These are phyloP conservation scores for Stichopus chloronotus DNA, from an alignment of 35 echinoderm and acorn worm genomes.

Conservation along the genomic window DNA sequence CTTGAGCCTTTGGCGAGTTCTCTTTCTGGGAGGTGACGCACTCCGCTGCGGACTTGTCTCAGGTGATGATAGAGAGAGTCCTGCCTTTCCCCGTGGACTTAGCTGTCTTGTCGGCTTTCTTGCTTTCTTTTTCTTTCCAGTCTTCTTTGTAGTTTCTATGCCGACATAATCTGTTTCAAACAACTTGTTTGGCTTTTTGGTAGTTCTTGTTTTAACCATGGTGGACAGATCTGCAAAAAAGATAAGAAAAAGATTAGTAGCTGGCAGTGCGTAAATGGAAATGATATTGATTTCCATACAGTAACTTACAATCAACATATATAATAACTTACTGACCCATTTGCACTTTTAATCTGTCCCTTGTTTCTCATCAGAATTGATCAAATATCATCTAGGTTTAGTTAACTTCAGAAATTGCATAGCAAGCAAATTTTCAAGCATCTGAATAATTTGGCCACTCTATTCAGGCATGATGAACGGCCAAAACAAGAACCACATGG, in stretches of 20 bases:
- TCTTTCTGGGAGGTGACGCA: slow-evolving; percentile 22
- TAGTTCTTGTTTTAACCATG: slow-evolving; percentile 53
- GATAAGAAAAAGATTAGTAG: not conserved
- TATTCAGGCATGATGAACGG: no score
- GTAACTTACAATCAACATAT: not conserved
- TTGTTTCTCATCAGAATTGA: no score
- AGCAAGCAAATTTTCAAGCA: no score
- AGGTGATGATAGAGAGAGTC: not conserved
- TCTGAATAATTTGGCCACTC: no score
- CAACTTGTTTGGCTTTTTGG: slow-evolving; percentile 46
- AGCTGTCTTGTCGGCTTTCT: slow-evolving; percentile 23
- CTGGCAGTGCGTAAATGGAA: not conserved
- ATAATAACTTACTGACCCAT: not conserved
- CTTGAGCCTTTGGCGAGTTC: not conserved
- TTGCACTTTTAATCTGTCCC: no score
- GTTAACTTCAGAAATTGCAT: no score
- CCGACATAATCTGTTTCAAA: slow-evolving; percentile 45
- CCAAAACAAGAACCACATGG: no score
- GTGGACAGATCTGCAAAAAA: not conserved
- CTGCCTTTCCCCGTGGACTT: slow-evolving; percentile 9
- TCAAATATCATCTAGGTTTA: no score
- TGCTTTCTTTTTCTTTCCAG: slow-evolving; percentile 40
- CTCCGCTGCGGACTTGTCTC: slow-evolving; percentile 8
- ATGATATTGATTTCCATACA: not conserved
- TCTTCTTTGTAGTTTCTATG: slow-evolving; percentile 9